phyloP scores from a whole-genome alignment of 2,113 vertebrate species.

The Notechis scutatus region DNA sequence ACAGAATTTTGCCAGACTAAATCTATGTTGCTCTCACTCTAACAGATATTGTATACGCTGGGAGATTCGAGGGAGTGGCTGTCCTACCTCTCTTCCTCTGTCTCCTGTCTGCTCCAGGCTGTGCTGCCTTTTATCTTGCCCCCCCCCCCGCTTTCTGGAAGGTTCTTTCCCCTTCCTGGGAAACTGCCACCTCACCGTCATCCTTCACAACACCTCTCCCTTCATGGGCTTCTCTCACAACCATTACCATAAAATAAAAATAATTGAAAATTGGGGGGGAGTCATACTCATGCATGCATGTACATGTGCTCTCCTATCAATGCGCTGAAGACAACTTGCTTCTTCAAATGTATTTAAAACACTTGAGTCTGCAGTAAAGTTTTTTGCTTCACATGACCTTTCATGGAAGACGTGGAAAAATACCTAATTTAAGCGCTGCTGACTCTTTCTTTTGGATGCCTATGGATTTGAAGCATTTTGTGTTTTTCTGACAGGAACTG shows the following conservation, averaged over 20 bases:
- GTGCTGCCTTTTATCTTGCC: too few relatives aligned
- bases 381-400: neutral
- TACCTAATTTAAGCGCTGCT: neutral
- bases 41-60: too few relatives aligned
- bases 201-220: too few relatives aligned
- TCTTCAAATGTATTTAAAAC: neutral
- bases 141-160: too few relatives aligned
- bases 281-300: neutral
- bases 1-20: too few relatives aligned
- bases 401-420: neutral
- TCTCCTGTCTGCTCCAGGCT: too few relatives aligned
- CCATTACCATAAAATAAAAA: neutral
- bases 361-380: neutral
- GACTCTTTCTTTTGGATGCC: neutral
- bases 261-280: neutral
- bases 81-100: too few relatives aligned
- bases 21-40: too few relatives aligned
- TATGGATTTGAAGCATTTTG: neutral
- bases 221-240: neutral
- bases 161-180: too few relatives aligned
- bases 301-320: neutral
- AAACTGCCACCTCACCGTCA: too few relatives aligned
- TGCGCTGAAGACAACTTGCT: neutral
- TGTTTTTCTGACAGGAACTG: constrained; percentile 78
- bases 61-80: too few relatives aligned